These are phyloP conservation scores for Cetoscarus ocellatus DNA, from an alignment of 2,797 vertebrate genomes.

Conservation along the genomic window DNA sequence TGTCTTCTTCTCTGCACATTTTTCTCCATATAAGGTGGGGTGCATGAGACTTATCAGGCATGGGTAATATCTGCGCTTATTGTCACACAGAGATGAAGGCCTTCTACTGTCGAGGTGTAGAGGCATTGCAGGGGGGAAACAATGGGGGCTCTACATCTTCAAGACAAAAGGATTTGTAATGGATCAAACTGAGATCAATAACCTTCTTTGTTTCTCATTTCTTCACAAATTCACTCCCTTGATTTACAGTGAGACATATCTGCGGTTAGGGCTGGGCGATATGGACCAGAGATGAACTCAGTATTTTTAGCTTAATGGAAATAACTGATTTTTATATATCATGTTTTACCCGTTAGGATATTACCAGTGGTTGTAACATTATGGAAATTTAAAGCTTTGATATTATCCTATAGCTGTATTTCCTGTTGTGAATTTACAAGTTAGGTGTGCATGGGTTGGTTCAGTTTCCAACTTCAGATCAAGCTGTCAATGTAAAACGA, in stretches of 20 bases:
- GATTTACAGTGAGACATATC: slow-evolving; percentile 26
- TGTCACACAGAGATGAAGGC: slow-evolving; percentile 84
- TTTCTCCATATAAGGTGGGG: slow-evolving; percentile 88
- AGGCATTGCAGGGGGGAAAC: slow-evolving; percentile 52
- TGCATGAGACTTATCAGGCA: slow-evolving; percentile 79
- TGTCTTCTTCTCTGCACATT: slow-evolving; percentile 78
- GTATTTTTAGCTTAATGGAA: no score
- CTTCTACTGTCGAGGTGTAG: slow-evolving; percentile 60
- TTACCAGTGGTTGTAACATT: no score
- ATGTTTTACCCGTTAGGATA: no score
- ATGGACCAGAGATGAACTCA: no score
- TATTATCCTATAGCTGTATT: no score
- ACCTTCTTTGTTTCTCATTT: slow-evolving; percentile 1
- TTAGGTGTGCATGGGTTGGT: no score
- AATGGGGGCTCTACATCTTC: slow-evolving; percentile 7
- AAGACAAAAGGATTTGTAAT: slow-evolving; percentile 19
- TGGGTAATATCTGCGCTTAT: slow-evolving; percentile 83
- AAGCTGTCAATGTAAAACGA: no score
- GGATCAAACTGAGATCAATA: slow-evolving; percentile 13
- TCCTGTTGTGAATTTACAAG: no score
- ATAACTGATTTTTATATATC: no score
- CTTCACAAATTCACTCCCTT: not conserved
- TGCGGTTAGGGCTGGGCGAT: not conserved
- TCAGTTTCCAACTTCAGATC: no score
- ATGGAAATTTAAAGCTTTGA: no score